Percentiles rank a stretch among this genome's conserved stretches.
These are phyloP conservation scores for Globodera ellingtonae DNA, from an alignment of 1,140 invertebrate species.

Conservation along the genomic window DNA sequence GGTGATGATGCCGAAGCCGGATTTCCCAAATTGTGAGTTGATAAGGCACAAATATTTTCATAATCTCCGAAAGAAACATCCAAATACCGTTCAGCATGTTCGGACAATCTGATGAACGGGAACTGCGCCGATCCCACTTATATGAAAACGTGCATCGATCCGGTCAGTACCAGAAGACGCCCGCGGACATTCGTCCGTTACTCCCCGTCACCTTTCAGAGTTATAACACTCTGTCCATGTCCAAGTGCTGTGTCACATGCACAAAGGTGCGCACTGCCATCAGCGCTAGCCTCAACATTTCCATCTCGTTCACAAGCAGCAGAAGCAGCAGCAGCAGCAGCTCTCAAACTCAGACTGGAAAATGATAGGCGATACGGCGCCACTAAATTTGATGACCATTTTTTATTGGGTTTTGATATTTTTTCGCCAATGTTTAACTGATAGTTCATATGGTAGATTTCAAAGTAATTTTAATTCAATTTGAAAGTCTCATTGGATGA, in stretches of 20 bases:
- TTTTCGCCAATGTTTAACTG: too few species aligned
- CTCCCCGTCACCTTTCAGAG: neutral
- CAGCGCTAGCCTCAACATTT: neutral
- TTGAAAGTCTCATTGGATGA: too few species aligned
- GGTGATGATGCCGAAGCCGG: neutral
- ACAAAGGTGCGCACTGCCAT: neutral
- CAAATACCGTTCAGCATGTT: neutral
- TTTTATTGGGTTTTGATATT: neutral
- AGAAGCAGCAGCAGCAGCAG: neutral
- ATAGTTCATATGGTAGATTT: too few species aligned
- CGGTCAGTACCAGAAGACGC: neutral
- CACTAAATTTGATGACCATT: neutral
- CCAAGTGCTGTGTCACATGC: neutral
- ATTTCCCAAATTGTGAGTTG: neutral
- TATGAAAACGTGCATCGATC: neutral
- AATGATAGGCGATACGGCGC: neutral
- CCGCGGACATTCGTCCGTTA: neutral
- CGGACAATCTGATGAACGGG: neutral
- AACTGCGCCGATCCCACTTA: neutral
- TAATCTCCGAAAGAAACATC: too few species aligned
- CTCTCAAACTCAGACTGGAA: neutral
- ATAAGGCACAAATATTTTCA: too few species aligned
- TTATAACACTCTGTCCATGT: neutral
- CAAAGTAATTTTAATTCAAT: too few species aligned
- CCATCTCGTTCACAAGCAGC: neutral